These are phyloP conservation scores for Choloepus hoffmanni DNA, from an alignment of 2,113 vertebrate genomes.

Conservation along the genomic window DNA sequence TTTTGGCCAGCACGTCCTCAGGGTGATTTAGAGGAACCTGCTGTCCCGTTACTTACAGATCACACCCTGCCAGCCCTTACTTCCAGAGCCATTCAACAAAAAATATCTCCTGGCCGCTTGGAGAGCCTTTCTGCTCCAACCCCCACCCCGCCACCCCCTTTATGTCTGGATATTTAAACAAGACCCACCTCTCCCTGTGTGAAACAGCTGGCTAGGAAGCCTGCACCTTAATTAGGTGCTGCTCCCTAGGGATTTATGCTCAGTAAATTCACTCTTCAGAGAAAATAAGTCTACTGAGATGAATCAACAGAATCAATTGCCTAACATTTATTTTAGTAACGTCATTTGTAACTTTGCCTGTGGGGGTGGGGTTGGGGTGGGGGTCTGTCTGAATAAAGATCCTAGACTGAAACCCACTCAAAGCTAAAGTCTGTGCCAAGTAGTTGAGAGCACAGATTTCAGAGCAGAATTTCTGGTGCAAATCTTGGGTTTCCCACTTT, in stretches of 20 bases:
- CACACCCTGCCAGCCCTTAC: neutral
- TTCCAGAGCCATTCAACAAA: conserved; percentile 40
- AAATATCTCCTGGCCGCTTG: conserved; percentile 67
- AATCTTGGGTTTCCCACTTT: neutral
- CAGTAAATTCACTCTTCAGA: conserved; percentile 81
- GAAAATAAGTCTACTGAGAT: conserved; percentile 74
- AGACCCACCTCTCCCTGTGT: conserved; percentile 53
- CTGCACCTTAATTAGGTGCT: conserved; percentile 83
- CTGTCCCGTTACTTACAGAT: conserved; percentile 56
- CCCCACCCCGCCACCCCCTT: neutral
- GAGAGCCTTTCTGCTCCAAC: neutral
- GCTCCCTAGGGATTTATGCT: conserved; percentile 81
- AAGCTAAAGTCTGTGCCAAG: neutral
- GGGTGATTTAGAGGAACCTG: neutral
- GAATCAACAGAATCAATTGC: conserved; percentile 70
- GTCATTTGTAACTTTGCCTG: neutral
- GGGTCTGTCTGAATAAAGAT: neutral
- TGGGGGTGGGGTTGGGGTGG: neutral
- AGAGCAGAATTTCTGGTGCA: neutral
- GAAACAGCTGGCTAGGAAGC: conserved; percentile 84
- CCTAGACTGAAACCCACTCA: neutral
- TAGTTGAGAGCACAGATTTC: neutral
- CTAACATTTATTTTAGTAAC: conserved; percentile 49
- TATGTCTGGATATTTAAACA: conserved; percentile 78
- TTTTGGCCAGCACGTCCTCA: neutral